Evolutionary conservation across 2,797 vertebrate genomes (phyloP).

Genomic region (Spea hammondii): DNA sequence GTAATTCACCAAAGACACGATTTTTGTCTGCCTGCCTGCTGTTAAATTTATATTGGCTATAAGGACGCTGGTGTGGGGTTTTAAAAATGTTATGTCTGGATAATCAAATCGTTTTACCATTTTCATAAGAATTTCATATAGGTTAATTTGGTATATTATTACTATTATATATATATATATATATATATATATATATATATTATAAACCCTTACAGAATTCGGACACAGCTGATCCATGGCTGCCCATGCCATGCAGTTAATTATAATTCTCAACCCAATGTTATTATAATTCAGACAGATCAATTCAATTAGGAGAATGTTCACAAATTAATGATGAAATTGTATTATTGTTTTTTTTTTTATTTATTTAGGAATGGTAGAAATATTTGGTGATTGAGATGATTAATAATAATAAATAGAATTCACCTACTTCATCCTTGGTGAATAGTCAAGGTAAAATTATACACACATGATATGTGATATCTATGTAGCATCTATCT

Average conservation of each 20-base stretch:
- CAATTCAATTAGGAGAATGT: constrained; percentile 11
- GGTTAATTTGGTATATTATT: too few species aligned
- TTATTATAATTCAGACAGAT: constrained; percentile 37
- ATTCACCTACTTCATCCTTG: neutral
- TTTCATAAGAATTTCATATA: too few species aligned
- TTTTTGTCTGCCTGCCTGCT: too few species aligned
- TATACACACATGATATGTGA: neutral
- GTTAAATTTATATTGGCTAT: too few species aligned
- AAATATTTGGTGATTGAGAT: constrained; percentile 18
- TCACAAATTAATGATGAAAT: constrained; percentile 21
- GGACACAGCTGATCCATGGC: constrained; percentile 12
- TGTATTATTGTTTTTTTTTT: constrained; percentile 11
- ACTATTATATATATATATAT: neutral
- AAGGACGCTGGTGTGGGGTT: too few species aligned
- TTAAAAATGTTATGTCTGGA: too few species aligned
- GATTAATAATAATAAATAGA: neutral
- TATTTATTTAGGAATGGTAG: constrained; percentile 20
- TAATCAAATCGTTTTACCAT: too few species aligned
- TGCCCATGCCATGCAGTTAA: constrained; percentile 32
- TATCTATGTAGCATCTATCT: too few species aligned
- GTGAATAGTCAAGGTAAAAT: neutral
- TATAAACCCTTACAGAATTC: constrained; percentile 26
- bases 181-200: neutral
- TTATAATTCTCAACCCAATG: constrained; percentile 37
- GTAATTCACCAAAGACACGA: too few species aligned